Conservation (phyloP, 2,797 vertebrate genomes). For the Melanotaenia parkinsoni region DNA sequence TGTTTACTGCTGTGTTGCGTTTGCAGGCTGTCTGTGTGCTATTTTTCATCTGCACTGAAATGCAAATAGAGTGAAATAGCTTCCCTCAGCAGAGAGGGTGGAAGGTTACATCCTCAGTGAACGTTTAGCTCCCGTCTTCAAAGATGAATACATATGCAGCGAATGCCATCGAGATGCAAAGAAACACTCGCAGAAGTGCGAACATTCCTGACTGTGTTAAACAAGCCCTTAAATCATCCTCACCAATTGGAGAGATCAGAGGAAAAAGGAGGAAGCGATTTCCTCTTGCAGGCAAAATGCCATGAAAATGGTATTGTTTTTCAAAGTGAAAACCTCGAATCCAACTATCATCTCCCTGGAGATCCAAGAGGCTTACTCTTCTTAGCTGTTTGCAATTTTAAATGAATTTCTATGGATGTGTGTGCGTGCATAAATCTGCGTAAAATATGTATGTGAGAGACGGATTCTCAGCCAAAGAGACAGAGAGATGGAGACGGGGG, state of each 20-base stretch:
- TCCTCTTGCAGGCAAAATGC: conserved; percentile 52
- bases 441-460: conserved; percentile 23
- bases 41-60: conserved; percentile 46
- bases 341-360: conserved; percentile 59
- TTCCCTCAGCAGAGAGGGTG: conserved; percentile 54
- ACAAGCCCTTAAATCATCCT: conserved; percentile 66
- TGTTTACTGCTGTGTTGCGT: conserved; percentile 36
- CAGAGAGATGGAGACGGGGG: conserved; percentile 38
- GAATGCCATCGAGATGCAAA: background rate
- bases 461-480: conserved; percentile 40
- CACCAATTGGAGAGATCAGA: conserved; percentile 46
- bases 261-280: conserved; percentile 37
- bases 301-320: conserved; percentile 67
- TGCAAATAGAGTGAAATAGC: conserved; percentile 59
- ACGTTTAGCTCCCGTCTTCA: conserved; percentile 9
- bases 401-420: conserved; percentile 46
- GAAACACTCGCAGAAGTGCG: conserved; percentile 11
- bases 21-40: conserved; percentile 27
- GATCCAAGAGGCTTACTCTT: conserved; percentile 51
- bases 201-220: conserved; percentile 51
- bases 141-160: background rate
- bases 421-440: conserved; percentile 17
- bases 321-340: conserved; percentile 66
- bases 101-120: conserved; percentile 38
- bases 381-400: conserved; percentile 70